Evolutionary conservation across 2,113 vertebrate species (phyloP), one percentile per base, ranked within the genome.

Genomic region (Poeciliopsis occidentalis): DNA sequence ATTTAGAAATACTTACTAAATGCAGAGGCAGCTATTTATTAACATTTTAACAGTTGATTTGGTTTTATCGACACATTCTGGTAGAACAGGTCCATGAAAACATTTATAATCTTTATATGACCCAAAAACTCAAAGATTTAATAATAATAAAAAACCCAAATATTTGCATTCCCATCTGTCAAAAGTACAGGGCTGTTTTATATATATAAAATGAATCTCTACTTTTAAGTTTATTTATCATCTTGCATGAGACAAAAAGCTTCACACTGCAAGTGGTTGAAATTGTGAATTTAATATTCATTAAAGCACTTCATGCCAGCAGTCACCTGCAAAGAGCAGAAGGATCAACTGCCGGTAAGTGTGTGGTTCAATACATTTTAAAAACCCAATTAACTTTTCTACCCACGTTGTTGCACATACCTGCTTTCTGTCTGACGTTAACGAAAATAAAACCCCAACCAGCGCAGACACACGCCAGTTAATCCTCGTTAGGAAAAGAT

Each of bases 321-420:
- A 51, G 19, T 37, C 68, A 60, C 54, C 2, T 13, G 30, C 24
- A 60, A 37, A 70, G 51, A 60, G 51, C 51, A 57, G 51, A 57
- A 57, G 8, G 24, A 70, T 39, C 69, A 61, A 70, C n/a, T 60
- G 24, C 30, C 12, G 60, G n/a, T 24, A 60, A 70, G 3, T n/a
- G 37, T 26, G 47, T 62, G 19, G 62, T 26, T 64, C 3, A 71
- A 41, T 15, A 41, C 37, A 73, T 24, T 34, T 61, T 54, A 27
- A 63, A 24, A 12, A 71, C 71, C 26, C 65, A 29, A 64, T 85
- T 75, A 26, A n/a, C 31, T 65, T 26, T 44, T 73, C 71, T 15
- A 60, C 75, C 41, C 61, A 76, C 72, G 60, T 66, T 30, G 71
- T 66, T 83, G 51, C 34, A 69, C 24, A 65, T 51, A 69, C 60